Percentiles rank a stretch among this genome's conserved stretches.
Evolutionary conservation across 2,888 invertebrate genomes (phyloP).

Genomic region (Automeris io): DNA sequence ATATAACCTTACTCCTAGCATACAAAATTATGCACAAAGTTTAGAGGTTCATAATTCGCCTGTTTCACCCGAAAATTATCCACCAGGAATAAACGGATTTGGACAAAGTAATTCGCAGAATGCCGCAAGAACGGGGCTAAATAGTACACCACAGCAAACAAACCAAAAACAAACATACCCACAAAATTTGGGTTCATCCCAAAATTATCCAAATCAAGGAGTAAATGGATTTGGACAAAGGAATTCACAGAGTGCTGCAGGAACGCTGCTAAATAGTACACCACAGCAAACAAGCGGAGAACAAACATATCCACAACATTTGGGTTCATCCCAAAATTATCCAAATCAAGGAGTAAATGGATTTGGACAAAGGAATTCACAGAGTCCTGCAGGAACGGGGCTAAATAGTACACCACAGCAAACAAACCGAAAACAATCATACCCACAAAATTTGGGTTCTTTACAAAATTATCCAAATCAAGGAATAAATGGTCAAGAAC

Average conservation of each 20-base stretch:
- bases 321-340: too few species aligned
- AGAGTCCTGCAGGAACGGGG: too few species aligned
- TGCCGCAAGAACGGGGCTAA: too few species aligned
- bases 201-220: not conserved
- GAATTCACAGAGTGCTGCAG: conserved; percentile 3
- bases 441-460: not conserved
- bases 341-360: too few species aligned
- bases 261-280: not conserved
- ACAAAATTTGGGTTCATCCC: not conserved
- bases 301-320: not conserved
- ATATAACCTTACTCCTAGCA: not conserved
- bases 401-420: too few species aligned
- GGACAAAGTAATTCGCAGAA: too few species aligned
- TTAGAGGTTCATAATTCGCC: not conserved
- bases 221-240: conserved; percentile 7
- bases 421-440: too few species aligned
- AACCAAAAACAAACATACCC: not conserved
- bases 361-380: too few species aligned
- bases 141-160: too few species aligned
- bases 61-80: too few species aligned
- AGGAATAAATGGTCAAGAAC: conserved; percentile 5
- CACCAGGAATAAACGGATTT: too few species aligned
- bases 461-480: not conserved
- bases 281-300: not conserved
- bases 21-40: not conserved